Base-by-base conservation (phyloP, 2,888 invertebrate genomes). In the Xestia rhomboidea region DNA sequence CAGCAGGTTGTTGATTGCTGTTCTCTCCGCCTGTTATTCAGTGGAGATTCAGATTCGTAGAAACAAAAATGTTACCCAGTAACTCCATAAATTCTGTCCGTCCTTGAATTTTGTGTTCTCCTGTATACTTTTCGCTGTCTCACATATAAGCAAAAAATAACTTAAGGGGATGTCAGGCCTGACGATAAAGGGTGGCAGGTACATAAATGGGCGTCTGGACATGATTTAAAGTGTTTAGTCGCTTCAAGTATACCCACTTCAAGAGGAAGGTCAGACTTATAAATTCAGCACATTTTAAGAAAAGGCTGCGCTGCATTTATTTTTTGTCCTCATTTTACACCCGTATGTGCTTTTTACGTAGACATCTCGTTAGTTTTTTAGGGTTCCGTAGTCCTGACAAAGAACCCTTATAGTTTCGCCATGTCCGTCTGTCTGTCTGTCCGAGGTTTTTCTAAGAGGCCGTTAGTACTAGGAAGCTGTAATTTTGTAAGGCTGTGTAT, bases 141-240 rank as follows among this genome's bases (percentile, higher is more conserved):
- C n/a, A 62, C 30, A 60, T 30, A 54, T 81, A 83, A 54, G 64
- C 83, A 70, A 77, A 77, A 77, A 68, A 70, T 70, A 30, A 67
- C 68, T 64, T 57, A 76, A 49, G 24, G 24, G n/a, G 24, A 41
- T 54, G 69, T 68, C 83, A 81, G 18, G 62, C 44, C 38, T 77
- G 64, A 68, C 57, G 44, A 60, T 82, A 82, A 82, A 78, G 44
- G 51, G 68, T 79, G 67, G 13, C 69, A 78, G 68, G 77, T 82
- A 80, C 64, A 57, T 51, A 78, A 83, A 60, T 24, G 34, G 67
- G n/a, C n/a, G 67, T 38, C 80, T 74, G 81, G 69, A 68, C 27
- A 84, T 80, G 57, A 82, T 82, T 74, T 60, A 79, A 74, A 74
- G 74, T 57, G 74, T 79, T 83, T 49, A 62, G 69, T 49, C 54